Percentiles rank a stretch among this genome's conserved stretches.
These are phyloP conservation scores for Pissodes strobi DNA, from an alignment of 1,140 invertebrate genomes.

Conservation along the genomic window DNA sequence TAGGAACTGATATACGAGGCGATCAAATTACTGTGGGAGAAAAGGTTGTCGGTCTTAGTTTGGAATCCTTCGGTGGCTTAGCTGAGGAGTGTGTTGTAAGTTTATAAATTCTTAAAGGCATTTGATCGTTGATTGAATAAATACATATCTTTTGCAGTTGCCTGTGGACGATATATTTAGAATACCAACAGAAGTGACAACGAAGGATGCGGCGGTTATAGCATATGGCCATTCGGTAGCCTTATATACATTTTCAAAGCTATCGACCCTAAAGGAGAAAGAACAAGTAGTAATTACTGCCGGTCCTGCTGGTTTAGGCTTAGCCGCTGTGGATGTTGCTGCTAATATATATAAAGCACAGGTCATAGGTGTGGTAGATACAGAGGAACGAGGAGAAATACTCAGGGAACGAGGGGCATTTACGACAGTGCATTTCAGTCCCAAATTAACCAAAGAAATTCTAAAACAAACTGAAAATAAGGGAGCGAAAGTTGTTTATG, in stretches of 20 bases:
- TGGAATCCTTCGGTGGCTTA: constrained; percentile 56
- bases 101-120: not conserved
- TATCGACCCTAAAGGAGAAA: constrained; percentile 57
- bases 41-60: constrained; percentile 56
- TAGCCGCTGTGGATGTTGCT: constrained; percentile 64
- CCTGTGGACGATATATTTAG: constrained; percentile 59
- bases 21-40: constrained; percentile 49
- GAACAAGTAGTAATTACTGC: constrained; percentile 61
- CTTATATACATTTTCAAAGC: constrained; percentile 59
- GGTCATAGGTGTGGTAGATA: constrained; percentile 63
- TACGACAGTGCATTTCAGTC: constrained; percentile 57
- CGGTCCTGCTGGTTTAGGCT: constrained; percentile 61
- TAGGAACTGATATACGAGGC: constrained; percentile 48
- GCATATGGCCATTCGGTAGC: constrained; percentile 61
- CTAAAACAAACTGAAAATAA: constrained; percentile 58
- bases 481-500: constrained; percentile 62
- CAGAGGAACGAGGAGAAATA: constrained; percentile 60
- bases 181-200: constrained; percentile 57
- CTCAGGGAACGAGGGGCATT: constrained; percentile 62
- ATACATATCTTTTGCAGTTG: constrained; percentile 45
- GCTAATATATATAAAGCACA: constrained; percentile 62
- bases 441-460: constrained; percentile 58
- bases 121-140: no score
- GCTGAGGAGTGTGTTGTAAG: constrained; percentile 58
- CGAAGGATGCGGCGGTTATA: constrained; percentile 59